These are phyloP conservation scores for Ophioderma brevispina DNA, from an alignment of 35 echinoderm and acorn worm species.

Conservation along the genomic window DNA sequence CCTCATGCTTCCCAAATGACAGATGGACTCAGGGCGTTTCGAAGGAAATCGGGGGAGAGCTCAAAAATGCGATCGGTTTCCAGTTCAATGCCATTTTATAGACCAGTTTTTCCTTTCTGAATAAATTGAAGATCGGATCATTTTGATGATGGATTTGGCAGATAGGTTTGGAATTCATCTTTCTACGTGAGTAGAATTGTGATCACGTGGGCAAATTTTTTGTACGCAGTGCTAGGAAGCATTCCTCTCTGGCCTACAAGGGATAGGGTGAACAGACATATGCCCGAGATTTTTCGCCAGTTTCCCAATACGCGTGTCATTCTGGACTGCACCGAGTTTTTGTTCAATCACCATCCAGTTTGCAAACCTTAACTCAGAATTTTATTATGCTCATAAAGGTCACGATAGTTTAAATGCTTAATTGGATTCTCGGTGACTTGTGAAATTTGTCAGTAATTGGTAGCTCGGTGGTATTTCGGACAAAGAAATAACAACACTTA, in stretches of 20 bases:
- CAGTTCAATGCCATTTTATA: background rate
- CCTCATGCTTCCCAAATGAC: no score
- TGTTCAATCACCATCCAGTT: background rate
- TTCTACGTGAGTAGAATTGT: background rate
- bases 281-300: slow-evolving; percentile 7
- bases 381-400: background rate
- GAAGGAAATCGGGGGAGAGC: background rate
- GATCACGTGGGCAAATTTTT: slow-evolving; percentile 20
- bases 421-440: background rate
- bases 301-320: slow-evolving; percentile 27
- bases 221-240: slow-evolving; percentile 11
- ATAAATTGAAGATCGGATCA: slow-evolving; percentile 32
- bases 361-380: no score
- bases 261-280: background rate
- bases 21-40: background rate
- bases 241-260: slow-evolving; percentile 29
- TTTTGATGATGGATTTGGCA: slow-evolving; percentile 24
- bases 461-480: slow-evolving; percentile 21
- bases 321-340: slow-evolving; percentile 9
- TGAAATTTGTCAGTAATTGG: slow-evolving; percentile 16
- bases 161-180: slow-evolving; percentile 19
- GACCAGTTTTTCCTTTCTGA: slow-evolving; percentile 39
- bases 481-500: slow-evolving; percentile 26
- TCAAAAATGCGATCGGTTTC: slow-evolving; percentile 11
- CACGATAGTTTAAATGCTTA: background rate